phyloP scores from a whole-genome alignment of 2,113 vertebrate genomes.

The Tachysurus vachellii region DNA sequence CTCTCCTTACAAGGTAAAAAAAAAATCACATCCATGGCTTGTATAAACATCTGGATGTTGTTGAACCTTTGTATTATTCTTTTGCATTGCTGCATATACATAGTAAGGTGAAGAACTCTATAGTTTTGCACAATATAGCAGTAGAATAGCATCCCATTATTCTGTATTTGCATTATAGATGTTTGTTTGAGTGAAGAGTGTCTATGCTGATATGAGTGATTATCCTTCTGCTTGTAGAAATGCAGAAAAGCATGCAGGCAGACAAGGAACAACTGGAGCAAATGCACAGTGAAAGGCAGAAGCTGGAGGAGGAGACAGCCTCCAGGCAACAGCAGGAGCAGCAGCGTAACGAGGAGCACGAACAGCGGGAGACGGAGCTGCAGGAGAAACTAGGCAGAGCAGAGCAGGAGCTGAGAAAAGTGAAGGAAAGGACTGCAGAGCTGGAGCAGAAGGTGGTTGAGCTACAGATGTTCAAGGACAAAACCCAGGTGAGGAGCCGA shows the following conservation, averaged over 20 bases:
- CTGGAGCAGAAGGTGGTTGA: slow-evolving; percentile 68
- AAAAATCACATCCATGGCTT: background rate
- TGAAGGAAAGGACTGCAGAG: slow-evolving; percentile 58
- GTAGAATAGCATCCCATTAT: background rate
- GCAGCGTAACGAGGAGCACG: slow-evolving; percentile 66
- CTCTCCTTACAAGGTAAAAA: slow-evolving; percentile 82
- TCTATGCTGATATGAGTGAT: slow-evolving; percentile 10
- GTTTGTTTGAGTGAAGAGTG: background rate
- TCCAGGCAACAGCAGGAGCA: slow-evolving; percentile 33
- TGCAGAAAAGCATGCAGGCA: slow-evolving; percentile 37
- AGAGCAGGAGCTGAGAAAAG: slow-evolving; percentile 64
- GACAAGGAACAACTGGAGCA: slow-evolving; percentile 74
- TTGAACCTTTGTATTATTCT: background rate
- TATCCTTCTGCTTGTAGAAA: slow-evolving; percentile 37
- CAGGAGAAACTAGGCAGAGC: slow-evolving; percentile 72
- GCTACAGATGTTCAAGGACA: slow-evolving; percentile 70
- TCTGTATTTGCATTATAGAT: slow-evolving; percentile 10
- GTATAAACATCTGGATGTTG: background rate
- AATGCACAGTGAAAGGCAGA: slow-evolving; percentile 72
- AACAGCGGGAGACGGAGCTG: slow-evolving; percentile 72
- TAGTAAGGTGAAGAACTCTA: background rate
- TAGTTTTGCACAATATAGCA: background rate
- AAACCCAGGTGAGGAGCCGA: slow-evolving; percentile 67
- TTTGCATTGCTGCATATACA: slow-evolving; percentile 18
- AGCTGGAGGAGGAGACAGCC: slow-evolving; percentile 63